phyloP scores from a whole-genome alignment of 2,113 vertebrate genomes.

The Eurypyga helias region DNA sequence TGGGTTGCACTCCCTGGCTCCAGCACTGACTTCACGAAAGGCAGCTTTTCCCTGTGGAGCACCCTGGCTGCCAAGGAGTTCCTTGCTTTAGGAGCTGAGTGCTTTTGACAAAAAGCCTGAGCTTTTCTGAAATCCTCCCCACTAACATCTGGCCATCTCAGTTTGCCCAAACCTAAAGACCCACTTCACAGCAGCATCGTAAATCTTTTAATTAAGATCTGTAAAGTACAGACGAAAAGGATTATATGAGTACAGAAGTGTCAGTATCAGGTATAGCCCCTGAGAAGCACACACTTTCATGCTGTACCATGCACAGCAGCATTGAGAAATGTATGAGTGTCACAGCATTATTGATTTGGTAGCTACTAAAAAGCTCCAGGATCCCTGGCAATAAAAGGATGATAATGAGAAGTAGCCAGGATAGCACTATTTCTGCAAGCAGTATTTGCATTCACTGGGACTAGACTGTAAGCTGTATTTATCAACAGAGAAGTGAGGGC shows the following conservation, averaged over 20 bases:
- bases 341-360: slow-evolving; percentile 53
- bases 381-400: slow-evolving; percentile 43
- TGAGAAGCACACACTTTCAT: background rate
- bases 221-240: slow-evolving; percentile 24
- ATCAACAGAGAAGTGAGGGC: background rate
- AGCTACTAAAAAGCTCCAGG: slow-evolving; percentile 29
- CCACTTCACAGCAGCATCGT: background rate
- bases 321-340: slow-evolving; percentile 34
- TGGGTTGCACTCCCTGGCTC: background rate
- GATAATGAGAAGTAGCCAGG: slow-evolving; percentile 43
- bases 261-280: background rate
- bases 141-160: background rate
- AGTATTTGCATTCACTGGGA: slow-evolving; percentile 28
- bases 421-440: slow-evolving; percentile 37
- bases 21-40: background rate
- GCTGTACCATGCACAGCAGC: background rate
- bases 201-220: slow-evolving; percentile 59
- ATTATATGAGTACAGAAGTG: background rate
- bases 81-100: background rate
- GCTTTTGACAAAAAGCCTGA: background rate
- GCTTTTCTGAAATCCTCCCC: background rate
- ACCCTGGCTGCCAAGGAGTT: background rate
- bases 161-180: slow-evolving; percentile 4
- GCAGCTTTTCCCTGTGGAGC: background rate
- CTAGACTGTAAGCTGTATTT: background rate